A percentile compares a stretch with the other conserved stretches of the same genome.
Conservation (phyloP, 1,140 invertebrate genomes). For the Ectropis grisescens region DNA sequence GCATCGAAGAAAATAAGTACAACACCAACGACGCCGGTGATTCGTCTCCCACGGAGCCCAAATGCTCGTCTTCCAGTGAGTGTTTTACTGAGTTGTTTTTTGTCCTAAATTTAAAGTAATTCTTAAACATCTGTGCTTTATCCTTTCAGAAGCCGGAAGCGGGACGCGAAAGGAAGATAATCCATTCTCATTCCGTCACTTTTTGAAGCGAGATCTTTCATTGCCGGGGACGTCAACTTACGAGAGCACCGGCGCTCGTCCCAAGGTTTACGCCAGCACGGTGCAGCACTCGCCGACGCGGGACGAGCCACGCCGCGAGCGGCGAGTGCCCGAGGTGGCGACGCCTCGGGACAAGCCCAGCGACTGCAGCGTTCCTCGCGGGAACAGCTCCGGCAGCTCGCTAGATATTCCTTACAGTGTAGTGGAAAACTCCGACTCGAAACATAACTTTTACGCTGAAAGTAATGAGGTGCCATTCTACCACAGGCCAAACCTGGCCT, state of each 20-base stretch:
- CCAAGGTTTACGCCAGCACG: conserved; percentile 59
- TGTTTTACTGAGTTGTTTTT: conserved; percentile 59
- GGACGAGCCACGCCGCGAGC: conserved; percentile 35
- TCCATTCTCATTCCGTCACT: conserved; percentile 87
- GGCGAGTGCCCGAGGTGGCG: conserved; percentile 26
- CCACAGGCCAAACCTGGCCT: conserved; percentile 51
- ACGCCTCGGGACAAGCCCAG: conserved; percentile 46
- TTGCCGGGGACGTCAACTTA: conserved; percentile 61
- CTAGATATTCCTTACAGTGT: conserved; percentile 62
- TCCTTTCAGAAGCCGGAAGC: conserved; percentile 60
- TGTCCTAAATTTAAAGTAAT: conserved; percentile 52
- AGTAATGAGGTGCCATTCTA: conserved; percentile 45
- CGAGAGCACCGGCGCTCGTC: conserved; percentile 63
- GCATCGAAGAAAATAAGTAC: conserved; percentile 60
- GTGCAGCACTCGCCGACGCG: conserved; percentile 58
- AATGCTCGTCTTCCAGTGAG: conserved; percentile 56
- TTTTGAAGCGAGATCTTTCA: conserved; percentile 74
- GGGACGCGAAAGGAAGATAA: conserved; percentile 75
- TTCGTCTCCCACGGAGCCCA: conserved; percentile 30
- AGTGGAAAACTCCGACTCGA: conserved; percentile 52
- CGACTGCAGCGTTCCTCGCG: conserved; percentile 16
- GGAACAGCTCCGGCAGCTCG: conserved; percentile 53
- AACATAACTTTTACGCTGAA: conserved; percentile 52
- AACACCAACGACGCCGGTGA: conserved; percentile 50
- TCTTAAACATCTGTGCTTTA: conserved; percentile 25